Percentiles rank a stretch among this genome's conserved stretches.
Evolutionary conservation across 2,113 vertebrate genomes (phyloP).

Genomic region (Psilopsiagon aurifrons): DNA sequence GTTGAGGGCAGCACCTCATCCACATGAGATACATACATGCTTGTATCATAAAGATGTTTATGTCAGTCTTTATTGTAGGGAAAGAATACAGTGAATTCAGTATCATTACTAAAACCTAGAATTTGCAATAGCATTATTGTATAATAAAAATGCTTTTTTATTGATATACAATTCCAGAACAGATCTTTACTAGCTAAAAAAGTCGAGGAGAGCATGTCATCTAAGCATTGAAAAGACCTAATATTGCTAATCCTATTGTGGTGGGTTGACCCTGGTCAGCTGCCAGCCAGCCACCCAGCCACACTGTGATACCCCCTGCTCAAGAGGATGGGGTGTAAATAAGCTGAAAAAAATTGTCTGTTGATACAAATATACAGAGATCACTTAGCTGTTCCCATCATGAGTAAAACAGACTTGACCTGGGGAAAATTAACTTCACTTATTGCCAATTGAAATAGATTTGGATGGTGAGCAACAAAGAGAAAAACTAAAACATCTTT

Average conservation of each 20-base stretch:
- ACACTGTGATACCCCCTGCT: not conserved
- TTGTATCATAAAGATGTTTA: not conserved
- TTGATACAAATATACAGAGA: not conserved
- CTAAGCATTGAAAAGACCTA: not conserved
- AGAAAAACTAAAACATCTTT: not conserved
- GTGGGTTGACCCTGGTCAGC: not conserved
- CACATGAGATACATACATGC: not conserved
- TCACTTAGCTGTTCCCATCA: not conserved
- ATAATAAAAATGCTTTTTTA: not conserved
- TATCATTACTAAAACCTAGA: not conserved
- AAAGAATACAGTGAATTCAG: not conserved
- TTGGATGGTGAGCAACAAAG: not conserved
- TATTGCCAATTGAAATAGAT: not conserved
- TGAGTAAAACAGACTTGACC: not conserved
- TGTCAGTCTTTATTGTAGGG: not conserved
- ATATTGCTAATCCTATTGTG: fast-evolving
- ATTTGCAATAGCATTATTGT: not conserved
- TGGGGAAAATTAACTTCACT: not conserved
- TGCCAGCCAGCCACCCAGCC: not conserved
- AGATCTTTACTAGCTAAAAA: not conserved
- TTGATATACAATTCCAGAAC: not conserved
- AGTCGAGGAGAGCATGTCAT: not conserved
- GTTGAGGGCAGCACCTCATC: not conserved
- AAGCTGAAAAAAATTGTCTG: not conserved
- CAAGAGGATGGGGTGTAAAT: not conserved